Conservation (phyloP, 2,113 vertebrate species). For the Antechinus flavipes region DNA sequence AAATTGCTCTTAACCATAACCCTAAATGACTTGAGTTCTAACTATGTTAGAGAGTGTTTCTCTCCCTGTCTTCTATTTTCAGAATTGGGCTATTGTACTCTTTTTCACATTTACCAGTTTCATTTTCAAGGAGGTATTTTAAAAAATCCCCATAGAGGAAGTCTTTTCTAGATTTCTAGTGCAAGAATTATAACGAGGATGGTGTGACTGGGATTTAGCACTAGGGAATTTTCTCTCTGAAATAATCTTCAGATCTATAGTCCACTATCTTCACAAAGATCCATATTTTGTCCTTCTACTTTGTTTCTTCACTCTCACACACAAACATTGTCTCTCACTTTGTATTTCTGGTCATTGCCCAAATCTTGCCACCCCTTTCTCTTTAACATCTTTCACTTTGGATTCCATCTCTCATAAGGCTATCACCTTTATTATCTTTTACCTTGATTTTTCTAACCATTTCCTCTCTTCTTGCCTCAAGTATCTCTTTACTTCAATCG, state of each 20-base stretch:
- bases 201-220: neutral
- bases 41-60: conserved; percentile 49
- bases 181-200: neutral
- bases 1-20: conserved; percentile 71
- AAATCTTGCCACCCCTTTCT: neutral
- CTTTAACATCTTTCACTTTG: neutral
- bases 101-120: neutral
- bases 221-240: neutral
- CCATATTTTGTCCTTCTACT: neutral
- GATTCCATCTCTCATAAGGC: neutral
- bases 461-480: neutral
- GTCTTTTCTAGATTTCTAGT: neutral
- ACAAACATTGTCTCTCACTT: neutral
- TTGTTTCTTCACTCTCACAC: neutral
- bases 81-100: neutral
- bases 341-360: neutral
- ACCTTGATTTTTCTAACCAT: neutral
- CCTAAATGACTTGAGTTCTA: conserved; percentile 69
- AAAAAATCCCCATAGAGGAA: neutral
- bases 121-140: conserved; percentile 6
- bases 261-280: neutral
- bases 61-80: conserved; percentile 7
- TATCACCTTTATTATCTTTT: neutral
- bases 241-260: neutral
- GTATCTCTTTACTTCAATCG: neutral